These are phyloP conservation scores for Cygnus atratus DNA, from an alignment of 2,113 vertebrate genomes.

Conservation along the genomic window DNA sequence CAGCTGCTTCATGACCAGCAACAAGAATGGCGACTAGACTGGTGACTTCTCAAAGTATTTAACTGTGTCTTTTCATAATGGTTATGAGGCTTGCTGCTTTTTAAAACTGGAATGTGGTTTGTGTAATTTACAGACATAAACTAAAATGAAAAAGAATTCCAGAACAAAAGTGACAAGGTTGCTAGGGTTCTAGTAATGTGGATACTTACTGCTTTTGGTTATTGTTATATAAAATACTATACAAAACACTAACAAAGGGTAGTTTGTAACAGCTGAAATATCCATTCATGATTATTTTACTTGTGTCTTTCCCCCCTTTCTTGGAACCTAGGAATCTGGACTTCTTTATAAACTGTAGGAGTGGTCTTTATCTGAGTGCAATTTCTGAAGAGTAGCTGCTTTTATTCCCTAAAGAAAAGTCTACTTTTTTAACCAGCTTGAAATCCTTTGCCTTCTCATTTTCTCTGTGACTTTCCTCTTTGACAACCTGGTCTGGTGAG, in stretches of 20 bases:
- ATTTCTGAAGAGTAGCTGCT: background rate
- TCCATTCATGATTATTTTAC: background rate
- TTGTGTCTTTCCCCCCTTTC: background rate
- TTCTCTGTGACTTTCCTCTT: background rate
- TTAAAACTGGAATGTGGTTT: background rate
- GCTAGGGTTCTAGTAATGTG: background rate
- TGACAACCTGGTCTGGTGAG: background rate
- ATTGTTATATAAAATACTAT: background rate
- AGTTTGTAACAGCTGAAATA: background rate
- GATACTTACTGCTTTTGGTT: background rate
- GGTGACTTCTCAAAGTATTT: background rate
- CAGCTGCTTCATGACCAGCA: background rate
- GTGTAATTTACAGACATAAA: background rate
- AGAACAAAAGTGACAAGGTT: background rate
- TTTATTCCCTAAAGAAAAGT: background rate
- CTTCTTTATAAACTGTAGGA: background rate
- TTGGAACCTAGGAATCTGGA: background rate
- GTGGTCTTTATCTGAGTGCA: background rate
- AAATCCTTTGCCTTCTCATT: background rate
- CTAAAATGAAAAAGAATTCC: background rate
- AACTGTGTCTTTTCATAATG: background rate
- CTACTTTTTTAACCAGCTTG: background rate
- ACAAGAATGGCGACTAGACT: background rate
- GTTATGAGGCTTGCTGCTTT: background rate
- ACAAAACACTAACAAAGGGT: background rate